phyloP scores from a whole-genome alignment of 2,888 invertebrate species.

The Argyresthia albistria region DNA sequence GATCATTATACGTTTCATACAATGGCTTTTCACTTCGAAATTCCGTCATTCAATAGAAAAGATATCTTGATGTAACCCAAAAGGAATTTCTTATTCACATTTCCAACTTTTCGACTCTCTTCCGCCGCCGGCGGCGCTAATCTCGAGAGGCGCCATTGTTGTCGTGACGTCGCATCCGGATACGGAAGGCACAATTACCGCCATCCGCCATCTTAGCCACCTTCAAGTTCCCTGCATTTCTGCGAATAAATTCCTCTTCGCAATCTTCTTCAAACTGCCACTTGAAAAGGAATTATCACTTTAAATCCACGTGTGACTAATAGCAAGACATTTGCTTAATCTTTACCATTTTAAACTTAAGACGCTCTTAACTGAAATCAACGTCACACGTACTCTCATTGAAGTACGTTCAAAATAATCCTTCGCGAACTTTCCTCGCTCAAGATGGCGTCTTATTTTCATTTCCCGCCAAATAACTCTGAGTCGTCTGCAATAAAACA shows the following conservation, averaged over 20 bases:
- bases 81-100: background rate
- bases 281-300: constrained; percentile 1
- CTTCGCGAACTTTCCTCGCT: constrained; percentile 30
- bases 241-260: background rate
- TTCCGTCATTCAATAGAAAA: too few species aligned
- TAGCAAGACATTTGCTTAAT: constrained; percentile 25
- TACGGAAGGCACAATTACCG: constrained; percentile 18
- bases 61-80: background rate
- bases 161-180: constrained; percentile 36
- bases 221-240: background rate
- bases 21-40: too few species aligned
- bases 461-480: constrained; percentile 29
- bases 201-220: background rate
- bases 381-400: constrained; percentile 6
- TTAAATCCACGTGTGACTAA: constrained; percentile 21
- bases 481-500: constrained; percentile 28
- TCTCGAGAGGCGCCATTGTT: constrained; percentile 28
- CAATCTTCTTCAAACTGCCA: background rate
- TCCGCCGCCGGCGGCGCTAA: constrained; percentile 6
- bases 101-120: background rate
- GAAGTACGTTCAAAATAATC: constrained; percentile 14
- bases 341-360: constrained; percentile 8
- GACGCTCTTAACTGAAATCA: constrained; percentile 27
- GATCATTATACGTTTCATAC: too few species aligned
- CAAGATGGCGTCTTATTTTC: constrained; percentile 39